Percentiles rank a stretch among this genome's conserved stretches.
Evolutionary conservation across 2,888 invertebrate genomes (phyloP).

Genomic region (Cremastinae sp.): DNA sequence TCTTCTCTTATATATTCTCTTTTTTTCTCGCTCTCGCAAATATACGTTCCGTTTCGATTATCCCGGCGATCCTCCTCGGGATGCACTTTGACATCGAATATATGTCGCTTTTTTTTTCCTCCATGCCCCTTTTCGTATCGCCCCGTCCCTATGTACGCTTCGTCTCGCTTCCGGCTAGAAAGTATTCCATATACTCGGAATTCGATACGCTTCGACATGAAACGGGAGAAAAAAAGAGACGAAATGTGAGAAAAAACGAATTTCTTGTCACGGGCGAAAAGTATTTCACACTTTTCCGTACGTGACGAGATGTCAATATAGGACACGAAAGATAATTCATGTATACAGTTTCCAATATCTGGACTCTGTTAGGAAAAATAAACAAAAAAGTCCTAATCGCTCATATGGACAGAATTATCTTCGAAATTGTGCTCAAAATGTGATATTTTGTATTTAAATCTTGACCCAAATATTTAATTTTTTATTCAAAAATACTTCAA

Average conservation of each 20-base stretch:
- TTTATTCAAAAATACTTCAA: too few relatives aligned
- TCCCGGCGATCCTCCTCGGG: too few relatives aligned
- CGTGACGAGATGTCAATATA: conserved; percentile 35
- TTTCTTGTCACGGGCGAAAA: conserved; percentile 44
- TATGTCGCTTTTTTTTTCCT: conserved; percentile 8
- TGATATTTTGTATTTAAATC: too few relatives aligned
- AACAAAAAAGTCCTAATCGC: conserved; percentile 6
- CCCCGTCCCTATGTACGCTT: not conserved
- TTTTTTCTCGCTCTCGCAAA: conserved; percentile 22
- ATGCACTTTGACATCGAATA: too few relatives aligned
- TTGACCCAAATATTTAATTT: too few relatives aligned
- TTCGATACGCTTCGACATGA: conserved; percentile 22
- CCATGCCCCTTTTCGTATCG: conserved; percentile 26
- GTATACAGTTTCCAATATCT: not conserved
- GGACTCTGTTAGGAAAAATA: not conserved
- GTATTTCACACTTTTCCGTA: conserved; percentile 36
- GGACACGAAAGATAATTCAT: conserved; percentile 14
- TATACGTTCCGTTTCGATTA: too few relatives aligned
- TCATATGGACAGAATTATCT: too few relatives aligned
- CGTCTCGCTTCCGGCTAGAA: conserved; percentile 44
- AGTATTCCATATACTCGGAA: conserved; percentile 46
- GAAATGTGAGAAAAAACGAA: conserved; percentile 17
- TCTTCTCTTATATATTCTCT: conserved; percentile 16
- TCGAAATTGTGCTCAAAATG: too few relatives aligned
- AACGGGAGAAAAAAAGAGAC: conserved; percentile 7